Conservation (phyloP, 1,140 invertebrate genomes). For the Euura lappo region DNA sequence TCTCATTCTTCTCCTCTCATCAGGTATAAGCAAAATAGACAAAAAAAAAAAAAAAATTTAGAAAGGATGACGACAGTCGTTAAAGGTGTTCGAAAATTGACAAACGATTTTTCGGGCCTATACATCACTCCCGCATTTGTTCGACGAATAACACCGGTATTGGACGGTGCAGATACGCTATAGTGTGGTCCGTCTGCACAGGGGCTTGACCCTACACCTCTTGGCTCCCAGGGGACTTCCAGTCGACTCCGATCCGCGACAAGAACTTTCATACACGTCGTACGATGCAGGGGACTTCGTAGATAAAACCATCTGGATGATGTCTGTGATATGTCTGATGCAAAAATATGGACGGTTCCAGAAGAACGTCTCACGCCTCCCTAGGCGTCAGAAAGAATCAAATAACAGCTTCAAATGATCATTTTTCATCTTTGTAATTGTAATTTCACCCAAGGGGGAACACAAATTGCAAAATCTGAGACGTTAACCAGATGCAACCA, state of each 20-base stretch:
- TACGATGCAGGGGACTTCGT: neutral
- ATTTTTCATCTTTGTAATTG: neutral
- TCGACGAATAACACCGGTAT: neutral
- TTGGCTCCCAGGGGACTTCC: neutral
- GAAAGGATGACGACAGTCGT: no score
- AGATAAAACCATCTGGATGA: neutral
- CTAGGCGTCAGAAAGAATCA: no score
- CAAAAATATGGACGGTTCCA: no score
- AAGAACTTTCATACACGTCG: slow-evolving; percentile 2
- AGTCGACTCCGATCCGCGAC: slow-evolving; percentile 1
- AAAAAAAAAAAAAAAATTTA: no score
- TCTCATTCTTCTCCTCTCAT: no score
- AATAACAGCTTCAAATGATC: neutral
- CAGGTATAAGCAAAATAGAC: no score
- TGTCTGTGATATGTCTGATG: neutral
- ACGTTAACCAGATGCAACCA: neutral
- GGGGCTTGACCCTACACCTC: slow-evolving; percentile 6
- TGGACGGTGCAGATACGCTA: neutral
- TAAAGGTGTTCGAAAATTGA: no score
- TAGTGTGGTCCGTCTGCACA: slow-evolving; percentile 4
- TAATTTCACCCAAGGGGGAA: neutral
- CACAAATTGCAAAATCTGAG: neutral
- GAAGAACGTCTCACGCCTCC: no score
- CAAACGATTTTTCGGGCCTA: no score
- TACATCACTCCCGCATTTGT: neutral